These are phyloP conservation scores for Thalassarche chlororhynchos DNA, from an alignment of 2,113 vertebrate species.

Conservation along the genomic window DNA sequence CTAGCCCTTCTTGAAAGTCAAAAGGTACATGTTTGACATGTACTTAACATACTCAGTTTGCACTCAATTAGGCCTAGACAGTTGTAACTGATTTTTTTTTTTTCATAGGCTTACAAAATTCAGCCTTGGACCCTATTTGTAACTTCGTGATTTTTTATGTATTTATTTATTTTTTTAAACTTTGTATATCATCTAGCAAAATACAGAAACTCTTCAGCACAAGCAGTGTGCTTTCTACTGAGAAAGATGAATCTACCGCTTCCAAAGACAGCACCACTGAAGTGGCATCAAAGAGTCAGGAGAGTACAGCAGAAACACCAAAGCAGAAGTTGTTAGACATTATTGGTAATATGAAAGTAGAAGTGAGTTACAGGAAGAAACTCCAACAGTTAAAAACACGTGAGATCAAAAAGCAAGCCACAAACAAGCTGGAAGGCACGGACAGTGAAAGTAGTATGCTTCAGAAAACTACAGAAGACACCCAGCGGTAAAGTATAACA, in stretches of 20 bases:
- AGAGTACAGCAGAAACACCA: not conserved
- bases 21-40: not conserved
- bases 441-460: conserved; percentile 64
- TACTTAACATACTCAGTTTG: not conserved
- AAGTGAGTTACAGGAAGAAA: conserved; percentile 79
- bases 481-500: conserved; percentile 74
- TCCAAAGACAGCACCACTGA: not conserved
- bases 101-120: not conserved
- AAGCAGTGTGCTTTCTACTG: not conserved
- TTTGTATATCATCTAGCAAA: conserved; percentile 7
- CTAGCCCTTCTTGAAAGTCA: not conserved
- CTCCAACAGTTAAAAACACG: conserved; percentile 53
- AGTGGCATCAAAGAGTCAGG: not conserved
- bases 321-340: conserved; percentile 82
- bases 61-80: not conserved
- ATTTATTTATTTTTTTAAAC: not conserved
- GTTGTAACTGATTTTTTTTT: not conserved
- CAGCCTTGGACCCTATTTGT: not conserved
- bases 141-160: not conserved
- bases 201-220: conserved; percentile 60
- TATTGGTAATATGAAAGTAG: conserved; percentile 87
- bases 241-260: conserved; percentile 20
- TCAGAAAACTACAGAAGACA: conserved; percentile 54
- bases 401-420: not conserved
- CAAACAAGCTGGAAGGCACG: not conserved